Evolutionary conservation across 1,140 invertebrate species (phyloP), one percentile per base, ranked within the genome.

Genomic region (Drosophila chauvacae): DNA sequence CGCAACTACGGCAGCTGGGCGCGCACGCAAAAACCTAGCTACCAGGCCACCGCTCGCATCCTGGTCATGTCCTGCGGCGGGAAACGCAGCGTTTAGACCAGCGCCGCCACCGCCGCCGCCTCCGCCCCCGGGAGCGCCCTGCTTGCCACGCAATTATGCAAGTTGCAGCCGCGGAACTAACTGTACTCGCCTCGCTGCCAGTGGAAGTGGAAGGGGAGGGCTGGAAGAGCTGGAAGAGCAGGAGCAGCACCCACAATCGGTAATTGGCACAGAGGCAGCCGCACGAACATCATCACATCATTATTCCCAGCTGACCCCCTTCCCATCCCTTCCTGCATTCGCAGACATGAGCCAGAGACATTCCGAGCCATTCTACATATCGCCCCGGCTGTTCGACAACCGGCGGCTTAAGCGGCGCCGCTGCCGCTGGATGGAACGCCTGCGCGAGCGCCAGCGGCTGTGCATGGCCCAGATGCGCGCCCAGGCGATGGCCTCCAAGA

Each of bases 341-440:
- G 13, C 57, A 78, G 81, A 61, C 60, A 88, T 90, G 85, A 90
- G 65, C 75, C 82, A 84, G 48, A 88, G 82, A 91, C 91, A 92
- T 92, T 92, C 91, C 91, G 81, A 82, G 76, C 84, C 84, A 65
- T 91, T 92, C 66, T 86, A 87, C 59, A 87, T 92, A 53, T 91
- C 90, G 39, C 61, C 81, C 13, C 69, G 62, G 48, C 63, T 91
- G 51, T 92, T 92, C 42, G 81, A 90, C 48, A 92, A 91, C 59
- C 68, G 86, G 64, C 91, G 91, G 28, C 72, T 92, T 6, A 86
- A 86, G 47, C 68, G 74, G 26, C 88, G 82, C 30, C 69, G 88
- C 48, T 63, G 58, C 60, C 79, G 76, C 41, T 92, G 87, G 87
- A 81, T 76, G 64, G 86, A 91, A 30, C 78, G 81, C 30, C 57